A percentile compares a stretch with the other conserved stretches of the same genome.
Evolutionary conservation across 1,140 invertebrate species (phyloP).

Genomic region (Chymomyza costata): DNA sequence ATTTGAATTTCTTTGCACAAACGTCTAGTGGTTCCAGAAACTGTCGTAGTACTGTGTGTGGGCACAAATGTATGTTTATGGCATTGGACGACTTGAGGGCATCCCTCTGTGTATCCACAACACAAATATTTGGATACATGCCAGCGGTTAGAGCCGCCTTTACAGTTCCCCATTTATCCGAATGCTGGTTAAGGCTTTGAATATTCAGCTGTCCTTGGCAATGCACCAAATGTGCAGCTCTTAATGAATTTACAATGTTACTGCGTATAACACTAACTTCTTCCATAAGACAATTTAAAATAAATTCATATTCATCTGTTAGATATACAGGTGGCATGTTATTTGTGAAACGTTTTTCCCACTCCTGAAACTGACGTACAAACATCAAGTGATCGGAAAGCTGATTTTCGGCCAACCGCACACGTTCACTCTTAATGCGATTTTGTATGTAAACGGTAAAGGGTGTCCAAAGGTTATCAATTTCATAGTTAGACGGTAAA

Average conservation of each 20-base stretch:
- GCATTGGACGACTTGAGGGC: slow-evolving; percentile 38
- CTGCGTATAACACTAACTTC: slow-evolving; percentile 76
- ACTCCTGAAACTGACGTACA: slow-evolving; percentile 89
- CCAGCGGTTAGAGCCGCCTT: slow-evolving; percentile 92
- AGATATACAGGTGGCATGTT: slow-evolving; percentile 25
- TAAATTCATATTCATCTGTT: slow-evolving; percentile 54
- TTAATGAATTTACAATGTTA: slow-evolving; percentile 89
- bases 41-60: slow-evolving; percentile 81
- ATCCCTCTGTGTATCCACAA: slow-evolving; percentile 74
- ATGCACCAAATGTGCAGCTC: slow-evolving; percentile 89
- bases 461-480: slow-evolving; percentile 73
- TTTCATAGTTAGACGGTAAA: slow-evolving; percentile 34
- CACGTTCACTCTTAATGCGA: slow-evolving; percentile 77
- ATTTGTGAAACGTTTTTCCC: slow-evolving; percentile 79
- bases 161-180: slow-evolving; percentile 93
- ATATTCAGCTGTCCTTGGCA: slow-evolving; percentile 85
- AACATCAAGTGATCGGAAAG: slow-evolving; percentile 95
- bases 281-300: slow-evolving; percentile 56
- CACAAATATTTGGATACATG: slow-evolving; percentile 90
- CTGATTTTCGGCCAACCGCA: slow-evolving; percentile 84
- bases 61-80: slow-evolving; percentile 32
- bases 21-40: slow-evolving; percentile 61
- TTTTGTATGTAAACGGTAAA: slow-evolving; percentile 80
- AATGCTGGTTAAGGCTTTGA: slow-evolving; percentile 87
- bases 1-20: slow-evolving; percentile 78